Conservation (phyloP, 2,888 invertebrate genomes). For the Deroplatys truncata region DNA sequence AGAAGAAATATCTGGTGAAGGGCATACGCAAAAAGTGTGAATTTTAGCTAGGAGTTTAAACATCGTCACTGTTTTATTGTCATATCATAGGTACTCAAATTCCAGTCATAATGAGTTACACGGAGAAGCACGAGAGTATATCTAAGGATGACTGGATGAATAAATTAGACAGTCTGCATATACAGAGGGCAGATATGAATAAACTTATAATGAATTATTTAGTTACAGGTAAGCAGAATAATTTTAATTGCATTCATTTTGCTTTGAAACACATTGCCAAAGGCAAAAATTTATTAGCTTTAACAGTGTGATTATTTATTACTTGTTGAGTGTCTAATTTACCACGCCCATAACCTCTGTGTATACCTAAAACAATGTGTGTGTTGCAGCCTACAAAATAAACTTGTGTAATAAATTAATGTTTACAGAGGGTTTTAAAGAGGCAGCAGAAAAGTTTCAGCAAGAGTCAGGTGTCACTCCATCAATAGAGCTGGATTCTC, state of each 20-base stretch:
- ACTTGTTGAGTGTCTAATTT: background rate
- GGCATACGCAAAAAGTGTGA: background rate
- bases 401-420: background rate
- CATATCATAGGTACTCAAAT: background rate
- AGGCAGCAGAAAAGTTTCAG: conserved; percentile 95
- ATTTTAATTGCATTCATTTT: background rate
- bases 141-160: conserved; percentile 71
- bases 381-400: background rate
- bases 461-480: conserved; percentile 86
- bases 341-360: background rate
- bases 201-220: conserved; percentile 97
- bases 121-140: conserved; percentile 49
- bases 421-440: conserved; percentile 82
- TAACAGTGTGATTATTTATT: too few relatives aligned
- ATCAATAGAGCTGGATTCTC: conserved; percentile 71
- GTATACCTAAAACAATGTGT: background rate
- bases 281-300: too few relatives aligned
- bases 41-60: background rate
- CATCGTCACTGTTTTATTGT: background rate
- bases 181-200: conserved; percentile 91
- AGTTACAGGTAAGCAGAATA: conserved; percentile 71
- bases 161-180: conserved; percentile 67
- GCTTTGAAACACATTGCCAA: too few relatives aligned
- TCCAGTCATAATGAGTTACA: conserved; percentile 46
- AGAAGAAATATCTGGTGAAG: background rate